Evolutionary conservation across 2,888 invertebrate genomes (phyloP).

Genomic region (Rhogogaster chlorosoma): DNA sequence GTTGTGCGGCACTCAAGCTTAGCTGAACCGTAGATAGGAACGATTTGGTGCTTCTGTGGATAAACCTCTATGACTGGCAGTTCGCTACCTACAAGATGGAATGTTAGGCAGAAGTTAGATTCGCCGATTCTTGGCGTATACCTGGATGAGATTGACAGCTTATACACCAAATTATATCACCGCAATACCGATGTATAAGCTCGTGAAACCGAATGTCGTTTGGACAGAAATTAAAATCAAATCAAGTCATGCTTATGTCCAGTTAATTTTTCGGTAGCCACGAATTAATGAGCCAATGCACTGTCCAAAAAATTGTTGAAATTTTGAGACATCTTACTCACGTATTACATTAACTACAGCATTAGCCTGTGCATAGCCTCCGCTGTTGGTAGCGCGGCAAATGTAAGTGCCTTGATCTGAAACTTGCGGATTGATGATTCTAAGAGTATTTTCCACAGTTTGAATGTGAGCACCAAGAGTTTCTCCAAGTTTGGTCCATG

Average conservation of each 20-base stretch:
- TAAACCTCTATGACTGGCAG: slow-evolving; percentile 88
- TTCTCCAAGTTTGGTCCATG: slow-evolving; percentile 88
- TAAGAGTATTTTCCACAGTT: slow-evolving; percentile 81
- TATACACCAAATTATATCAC: too few species aligned
- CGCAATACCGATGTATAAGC: too few species aligned
- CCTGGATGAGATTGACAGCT: too few species aligned
- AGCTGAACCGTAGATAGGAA: slow-evolving; percentile 84
- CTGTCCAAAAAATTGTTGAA: not conserved
- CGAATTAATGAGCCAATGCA: not conserved
- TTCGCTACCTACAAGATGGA: slow-evolving; percentile 85
- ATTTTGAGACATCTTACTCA: slow-evolving; percentile 79
- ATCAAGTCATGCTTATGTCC: not conserved
- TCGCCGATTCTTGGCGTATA: not conserved
- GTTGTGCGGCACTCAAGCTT: slow-evolving; percentile 88
- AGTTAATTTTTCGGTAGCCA: slow-evolving; percentile 15
- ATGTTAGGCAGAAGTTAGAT: slow-evolving; percentile 58
- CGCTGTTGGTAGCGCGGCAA: slow-evolving; percentile 86
- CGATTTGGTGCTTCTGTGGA: slow-evolving; percentile 84
- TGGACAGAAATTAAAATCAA: not conserved
- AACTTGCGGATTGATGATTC: slow-evolving; percentile 85
- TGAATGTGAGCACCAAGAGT: slow-evolving; percentile 81
- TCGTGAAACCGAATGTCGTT: too few species aligned
- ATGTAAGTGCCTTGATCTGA: slow-evolving; percentile 91
- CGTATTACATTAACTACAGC: slow-evolving; percentile 92
- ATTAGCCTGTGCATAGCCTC: slow-evolving; percentile 83